Evolutionary conservation across 1,140 invertebrate species (phyloP).

Genomic region (Lasaia peninsularis): DNA sequence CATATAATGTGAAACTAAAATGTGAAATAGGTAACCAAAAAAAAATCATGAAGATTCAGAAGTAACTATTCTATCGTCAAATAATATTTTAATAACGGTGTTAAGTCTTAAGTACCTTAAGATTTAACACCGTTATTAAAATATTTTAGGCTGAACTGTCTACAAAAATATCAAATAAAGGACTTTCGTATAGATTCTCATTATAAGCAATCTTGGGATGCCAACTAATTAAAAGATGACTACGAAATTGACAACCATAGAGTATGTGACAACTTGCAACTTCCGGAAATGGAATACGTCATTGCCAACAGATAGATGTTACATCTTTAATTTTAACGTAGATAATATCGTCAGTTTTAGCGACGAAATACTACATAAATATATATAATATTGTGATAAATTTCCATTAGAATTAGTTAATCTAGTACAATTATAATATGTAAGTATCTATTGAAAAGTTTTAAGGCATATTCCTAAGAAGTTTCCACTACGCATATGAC

Average conservation of each 20-base stretch:
- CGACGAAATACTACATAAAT: constrained; percentile 62
- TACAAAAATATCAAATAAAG: not conserved
- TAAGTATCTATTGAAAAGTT: constrained; percentile 54
- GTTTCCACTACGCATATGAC: constrained; percentile 63
- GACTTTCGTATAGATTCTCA: not conserved
- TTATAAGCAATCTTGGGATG: not conserved
- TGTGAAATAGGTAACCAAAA: no score
- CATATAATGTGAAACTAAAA: no score
- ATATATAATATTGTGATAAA: constrained; percentile 66
- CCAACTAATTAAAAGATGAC: not conserved
- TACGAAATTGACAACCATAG: not conserved
- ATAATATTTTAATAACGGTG: no score
- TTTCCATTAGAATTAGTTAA: constrained; percentile 64
- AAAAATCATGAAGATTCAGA: no score
- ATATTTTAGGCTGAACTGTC: no score
- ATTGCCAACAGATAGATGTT: constrained; percentile 72
- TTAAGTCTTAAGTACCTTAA: no score
- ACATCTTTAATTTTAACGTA: constrained; percentile 44
- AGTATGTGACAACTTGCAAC: constrained; percentile 30
- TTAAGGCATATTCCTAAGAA: constrained; percentile 37
- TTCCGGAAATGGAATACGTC: constrained; percentile 68
- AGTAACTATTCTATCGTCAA: no score
- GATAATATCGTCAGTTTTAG: constrained; percentile 58
- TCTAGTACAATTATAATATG: constrained; percentile 70
- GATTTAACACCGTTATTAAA: no score